Evolutionary conservation across 2,113 vertebrate genomes (phyloP), one percentile per base, ranked within the genome.

Genomic region (Eptatretus burgeri): DNA sequence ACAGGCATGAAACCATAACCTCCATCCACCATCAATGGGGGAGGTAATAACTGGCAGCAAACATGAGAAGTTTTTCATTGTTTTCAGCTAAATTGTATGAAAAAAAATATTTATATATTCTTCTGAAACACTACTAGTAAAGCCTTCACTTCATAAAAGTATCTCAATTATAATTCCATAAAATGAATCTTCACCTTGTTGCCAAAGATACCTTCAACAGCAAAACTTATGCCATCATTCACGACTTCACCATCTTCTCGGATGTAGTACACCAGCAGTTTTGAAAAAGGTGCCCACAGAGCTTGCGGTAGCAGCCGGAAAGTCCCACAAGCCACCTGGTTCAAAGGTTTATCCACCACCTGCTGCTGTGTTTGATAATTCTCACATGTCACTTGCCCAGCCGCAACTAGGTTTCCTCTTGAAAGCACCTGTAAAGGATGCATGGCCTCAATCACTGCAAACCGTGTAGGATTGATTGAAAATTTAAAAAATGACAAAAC

Each of bases 211-310:
- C 75, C 74, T 9, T 70, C 70, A 68, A 95, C 51, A 8, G 77
- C 73, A 50, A 93, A 19, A 20, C 70, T 68, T 10, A 84, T 56
- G 14, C 66, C 72, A 65, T 84, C 82, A 19, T 76, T 82, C 69
- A 87, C 64, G 64, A 95, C 69, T 66, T 79, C 82, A 16, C 83
- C 81, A 51, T 72, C 66, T 7, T 81, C 73, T 66, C 66, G 72
- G 50, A 88, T 60, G 5, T 78, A 78, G 74, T 80, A 89, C 16
- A 80, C 79, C 62, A 86, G 64, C 66, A 95, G 49, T 20, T 69
- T 77, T n/a, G 79, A 75, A 64, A 53, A 41, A 27, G 85, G 85
- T 71, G 75, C 75, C 87, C 88, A 95, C 50, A 76, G 79, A 66
- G 68, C 68, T 62, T 81, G 76, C 64, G 85, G 80, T 19, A 71